Evolutionary conservation across 2,888 invertebrate species (phyloP).

Genomic region (Eupithecia inturbata): DNA sequence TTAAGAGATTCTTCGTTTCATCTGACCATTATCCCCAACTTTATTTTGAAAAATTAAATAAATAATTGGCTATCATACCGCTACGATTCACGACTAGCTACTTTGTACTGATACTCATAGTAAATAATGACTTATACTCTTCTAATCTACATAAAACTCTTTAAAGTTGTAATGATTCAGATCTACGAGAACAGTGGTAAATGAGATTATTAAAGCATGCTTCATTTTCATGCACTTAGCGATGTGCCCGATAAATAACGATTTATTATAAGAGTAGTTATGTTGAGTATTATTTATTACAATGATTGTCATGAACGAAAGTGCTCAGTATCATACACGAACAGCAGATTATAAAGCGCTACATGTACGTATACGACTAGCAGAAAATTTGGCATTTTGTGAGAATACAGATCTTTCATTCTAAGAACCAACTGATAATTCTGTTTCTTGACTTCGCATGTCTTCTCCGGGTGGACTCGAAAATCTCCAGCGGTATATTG

Average conservation of each 20-base stretch:
- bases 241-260: slow-evolving; percentile 60
- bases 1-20: slow-evolving; percentile 40
- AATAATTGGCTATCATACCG: slow-evolving; percentile 46
- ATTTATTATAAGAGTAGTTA: slow-evolving; percentile 53
- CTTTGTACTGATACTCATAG: slow-evolving; percentile 69
- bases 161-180: slow-evolving; percentile 52
- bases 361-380: slow-evolving; percentile 68
- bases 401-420: slow-evolving; percentile 72
- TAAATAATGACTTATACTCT: slow-evolving; percentile 44
- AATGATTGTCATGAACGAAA: slow-evolving; percentile 54
- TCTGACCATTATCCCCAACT: slow-evolving; percentile 44
- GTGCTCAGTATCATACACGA: slow-evolving; percentile 60
- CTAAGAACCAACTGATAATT: slow-evolving; percentile 84
- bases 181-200: slow-evolving; percentile 57
- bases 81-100: slow-evolving; percentile 71
- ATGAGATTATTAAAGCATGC: slow-evolving; percentile 70
- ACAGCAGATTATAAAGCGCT: slow-evolving; percentile 73
- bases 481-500: slow-evolving; percentile 84
- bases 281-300: slow-evolving; percentile 63
- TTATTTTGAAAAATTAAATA: slow-evolving; percentile 45
- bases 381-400: slow-evolving; percentile 67
- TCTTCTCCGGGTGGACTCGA: slow-evolving; percentile 83
- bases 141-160: slow-evolving; percentile 39
- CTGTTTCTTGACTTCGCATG: slow-evolving; percentile 84
- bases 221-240: slow-evolving; percentile 69